A percentile compares a stretch with the other conserved stretches of the same genome.
phyloP scores from a whole-genome alignment of 2,113 vertebrate species.

The Salminus brasiliensis region DNA sequence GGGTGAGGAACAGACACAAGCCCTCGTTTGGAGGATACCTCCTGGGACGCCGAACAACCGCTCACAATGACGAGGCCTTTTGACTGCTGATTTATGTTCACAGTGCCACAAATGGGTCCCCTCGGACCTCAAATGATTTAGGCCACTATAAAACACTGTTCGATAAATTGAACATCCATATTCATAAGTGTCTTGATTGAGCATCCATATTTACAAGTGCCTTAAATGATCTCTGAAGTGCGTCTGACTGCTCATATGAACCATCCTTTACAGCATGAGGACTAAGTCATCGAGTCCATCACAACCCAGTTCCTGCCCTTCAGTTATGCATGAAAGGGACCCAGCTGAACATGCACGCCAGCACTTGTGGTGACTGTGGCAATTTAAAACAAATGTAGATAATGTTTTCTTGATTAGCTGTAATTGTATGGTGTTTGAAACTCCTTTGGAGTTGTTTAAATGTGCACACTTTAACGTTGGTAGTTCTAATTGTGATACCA shows the following conservation, averaged over 20 bases:
- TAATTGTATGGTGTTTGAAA: no score
- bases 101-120: not conserved
- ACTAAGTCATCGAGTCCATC: not conserved
- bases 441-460: no score
- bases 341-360: not conserved
- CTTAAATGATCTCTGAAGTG: constrained; percentile 10
- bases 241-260: constrained; percentile 1
- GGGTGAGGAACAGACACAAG: constrained; percentile 29
- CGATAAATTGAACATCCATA: constrained; percentile 24
- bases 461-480: no score
- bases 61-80: constrained; percentile 4
- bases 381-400: not conserved
- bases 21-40: constrained; percentile 19
- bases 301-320: not conserved
- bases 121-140: not conserved
- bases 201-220: constrained; percentile 2
- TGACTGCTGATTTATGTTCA: constrained; percentile 1
- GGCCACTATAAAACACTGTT: constrained; percentile 6
- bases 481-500: no score
- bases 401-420: no score
- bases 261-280: not conserved
- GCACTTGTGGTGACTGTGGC: no score
- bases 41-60: not conserved
- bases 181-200: constrained; percentile 14
- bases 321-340: not conserved